A percentile compares a stretch with the other conserved stretches of the same genome.
These are phyloP conservation scores for Virgularia gustaviana DNA, from an alignment of 92 coral and sea anemone species.

Conservation along the genomic window DNA sequence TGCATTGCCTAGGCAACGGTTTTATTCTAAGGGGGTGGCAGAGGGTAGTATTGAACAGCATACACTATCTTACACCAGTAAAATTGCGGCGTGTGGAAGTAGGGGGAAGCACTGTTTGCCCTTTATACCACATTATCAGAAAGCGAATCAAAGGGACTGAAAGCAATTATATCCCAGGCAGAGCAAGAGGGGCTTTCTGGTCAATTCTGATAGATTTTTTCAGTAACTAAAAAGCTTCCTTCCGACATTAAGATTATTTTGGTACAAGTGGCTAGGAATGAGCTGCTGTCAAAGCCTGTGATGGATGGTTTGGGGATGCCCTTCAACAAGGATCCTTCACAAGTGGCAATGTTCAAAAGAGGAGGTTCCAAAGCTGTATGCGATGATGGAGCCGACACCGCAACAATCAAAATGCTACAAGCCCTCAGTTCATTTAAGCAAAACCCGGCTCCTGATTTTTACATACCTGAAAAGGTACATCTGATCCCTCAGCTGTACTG, in stretches of 20 bases:
- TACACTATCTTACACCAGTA: too few species aligned
- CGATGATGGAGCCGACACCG: slow-evolving; percentile 14
- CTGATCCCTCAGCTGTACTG: too few species aligned
- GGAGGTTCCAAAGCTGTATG: slow-evolving; percentile 8
- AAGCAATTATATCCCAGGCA: slow-evolving; percentile 3
- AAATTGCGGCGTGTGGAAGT: too few species aligned
- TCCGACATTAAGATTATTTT: slow-evolving; percentile 16
- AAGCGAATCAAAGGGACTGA: slow-evolving; percentile 4
- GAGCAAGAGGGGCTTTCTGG: slow-evolving; percentile 3
- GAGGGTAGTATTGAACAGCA: too few species aligned
- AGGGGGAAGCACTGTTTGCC: too few species aligned
- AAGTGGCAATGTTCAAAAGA: slow-evolving; percentile 26
- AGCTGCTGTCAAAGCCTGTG: slow-evolving; percentile 17
- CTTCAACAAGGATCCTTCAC: too few species aligned
- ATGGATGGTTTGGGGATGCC: slow-evolving; percentile 14
- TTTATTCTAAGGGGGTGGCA: too few species aligned
- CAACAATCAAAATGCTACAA: not conserved
- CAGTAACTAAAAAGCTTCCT: not conserved
- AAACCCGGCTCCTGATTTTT: slow-evolving; percentile 14
- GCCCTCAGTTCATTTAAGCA: slow-evolving; percentile 14
- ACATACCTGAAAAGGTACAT: too few species aligned
- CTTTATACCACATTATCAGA: too few species aligned
- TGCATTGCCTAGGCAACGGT: too few species aligned
- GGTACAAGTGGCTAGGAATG: slow-evolving; percentile 31
- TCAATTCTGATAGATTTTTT: not conserved